Evolutionary conservation across 2,113 vertebrate species (phyloP).

Genomic region (Axis porcinus): DNA sequence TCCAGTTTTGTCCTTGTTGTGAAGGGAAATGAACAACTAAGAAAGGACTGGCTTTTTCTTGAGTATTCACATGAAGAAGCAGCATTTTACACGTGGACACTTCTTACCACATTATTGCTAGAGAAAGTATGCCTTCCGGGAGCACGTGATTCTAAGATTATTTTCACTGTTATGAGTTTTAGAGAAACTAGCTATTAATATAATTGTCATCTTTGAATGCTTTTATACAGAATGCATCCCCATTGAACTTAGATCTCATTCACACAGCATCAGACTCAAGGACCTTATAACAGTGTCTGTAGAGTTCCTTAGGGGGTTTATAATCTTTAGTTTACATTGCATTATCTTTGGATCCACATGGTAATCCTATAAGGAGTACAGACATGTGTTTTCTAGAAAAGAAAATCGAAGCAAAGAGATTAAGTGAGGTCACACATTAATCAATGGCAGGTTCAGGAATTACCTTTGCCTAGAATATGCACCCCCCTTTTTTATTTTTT

Average conservation of each 20-base stretch:
- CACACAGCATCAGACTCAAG: background rate
- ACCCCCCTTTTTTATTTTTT: background rate
- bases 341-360: background rate
- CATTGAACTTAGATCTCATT: background rate
- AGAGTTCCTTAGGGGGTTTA: background rate
- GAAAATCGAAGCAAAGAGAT: background rate
- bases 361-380: background rate
- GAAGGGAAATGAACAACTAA: background rate
- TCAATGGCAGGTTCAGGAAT: background rate
- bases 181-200: background rate
- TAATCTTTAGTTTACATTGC: background rate
- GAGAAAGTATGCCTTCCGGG: background rate
- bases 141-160: background rate
- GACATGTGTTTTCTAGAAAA: background rate
- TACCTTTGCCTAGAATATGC: background rate
- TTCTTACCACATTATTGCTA: background rate
- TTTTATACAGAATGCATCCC: background rate
- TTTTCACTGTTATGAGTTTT: background rate
- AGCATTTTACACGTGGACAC: background rate
- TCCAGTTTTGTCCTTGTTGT: background rate
- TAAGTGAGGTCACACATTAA: background rate
- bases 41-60: background rate
- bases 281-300: background rate
- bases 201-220: background rate
- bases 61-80: background rate